Conservation (phyloP, 2,888 invertebrate genomes). For the Corythucha ciliata region DNA sequence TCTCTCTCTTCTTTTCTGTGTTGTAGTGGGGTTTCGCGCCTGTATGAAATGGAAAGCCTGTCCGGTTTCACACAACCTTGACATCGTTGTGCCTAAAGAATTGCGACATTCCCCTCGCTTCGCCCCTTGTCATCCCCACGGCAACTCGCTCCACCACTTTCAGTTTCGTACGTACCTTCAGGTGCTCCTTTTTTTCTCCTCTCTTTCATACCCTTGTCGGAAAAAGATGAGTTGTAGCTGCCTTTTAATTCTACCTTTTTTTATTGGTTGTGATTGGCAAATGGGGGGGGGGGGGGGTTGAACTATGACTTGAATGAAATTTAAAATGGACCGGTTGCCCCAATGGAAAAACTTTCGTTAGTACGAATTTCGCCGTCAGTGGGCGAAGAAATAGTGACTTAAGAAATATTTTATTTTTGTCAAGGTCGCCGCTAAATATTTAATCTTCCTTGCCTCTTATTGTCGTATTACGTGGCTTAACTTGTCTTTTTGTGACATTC, state of each 20-base stretch:
- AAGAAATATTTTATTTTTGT: not conserved
- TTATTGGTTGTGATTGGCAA: not conserved
- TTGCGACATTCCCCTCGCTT: conserved; percentile 14
- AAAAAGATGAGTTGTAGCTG: too few species aligned
- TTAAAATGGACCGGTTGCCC: too few species aligned
- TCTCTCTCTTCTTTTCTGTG: not conserved
- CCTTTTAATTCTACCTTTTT: not conserved
- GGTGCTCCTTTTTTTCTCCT: conserved; percentile 11
- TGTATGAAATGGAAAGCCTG: conserved; percentile 27
- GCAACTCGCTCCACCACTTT: conserved; percentile 17
- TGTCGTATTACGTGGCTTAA: too few species aligned
- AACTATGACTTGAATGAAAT: too few species aligned
- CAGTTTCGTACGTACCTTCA: conserved; percentile 16
- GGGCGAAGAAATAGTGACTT: too few species aligned
- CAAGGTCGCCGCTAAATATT: not conserved
- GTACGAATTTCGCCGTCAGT: too few species aligned
- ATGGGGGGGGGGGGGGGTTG: too few species aligned
- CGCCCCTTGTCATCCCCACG: conserved; percentile 9
- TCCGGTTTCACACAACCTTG: conserved; percentile 27
- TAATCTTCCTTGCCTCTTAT: too few species aligned
- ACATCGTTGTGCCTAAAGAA: conserved; percentile 22
- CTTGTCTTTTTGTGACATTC: too few species aligned
- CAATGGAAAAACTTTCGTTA: too few species aligned
- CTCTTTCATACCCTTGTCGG: not conserved
- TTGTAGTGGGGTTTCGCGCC: conserved; percentile 11